These are phyloP conservation scores for Pogonus chalceus DNA, from an alignment of 1,140 invertebrate genomes.

Conservation along the genomic window DNA sequence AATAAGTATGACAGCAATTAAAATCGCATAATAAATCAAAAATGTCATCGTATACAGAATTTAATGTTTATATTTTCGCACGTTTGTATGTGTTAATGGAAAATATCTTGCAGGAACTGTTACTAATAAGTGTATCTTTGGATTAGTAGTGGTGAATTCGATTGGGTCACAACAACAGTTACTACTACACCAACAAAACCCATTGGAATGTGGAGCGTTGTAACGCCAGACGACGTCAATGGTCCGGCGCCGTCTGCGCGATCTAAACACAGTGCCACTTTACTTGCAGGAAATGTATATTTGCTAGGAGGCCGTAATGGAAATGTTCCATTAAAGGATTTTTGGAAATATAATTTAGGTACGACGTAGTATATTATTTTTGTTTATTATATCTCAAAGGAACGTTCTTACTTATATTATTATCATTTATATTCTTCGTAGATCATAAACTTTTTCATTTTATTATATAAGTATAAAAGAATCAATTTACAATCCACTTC, in stretches of 20 bases:
- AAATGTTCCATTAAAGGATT: constrained; percentile 69
- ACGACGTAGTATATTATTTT: constrained; percentile 38
- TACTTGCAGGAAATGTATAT: constrained; percentile 63
- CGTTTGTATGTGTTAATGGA: background rate
- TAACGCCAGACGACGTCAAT: constrained; percentile 44
- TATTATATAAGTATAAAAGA: too few species aligned
- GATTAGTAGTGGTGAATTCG: background rate
- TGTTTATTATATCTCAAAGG: too few species aligned
- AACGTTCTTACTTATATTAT: too few species aligned
- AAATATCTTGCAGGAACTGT: background rate
- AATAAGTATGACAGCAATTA: background rate
- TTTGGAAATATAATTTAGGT: constrained; percentile 78
- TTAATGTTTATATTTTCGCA: background rate
- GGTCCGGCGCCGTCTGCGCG: constrained; percentile 53
- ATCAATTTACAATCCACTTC: too few species aligned
- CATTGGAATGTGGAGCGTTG: constrained; percentile 46
- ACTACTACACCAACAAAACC: too few species aligned
- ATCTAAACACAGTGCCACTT: constrained; percentile 72
- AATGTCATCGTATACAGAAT: background rate
- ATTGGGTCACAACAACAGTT: too few species aligned
- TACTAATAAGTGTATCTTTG: background rate
- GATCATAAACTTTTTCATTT: too few species aligned
- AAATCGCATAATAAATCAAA: background rate
- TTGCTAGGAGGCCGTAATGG: constrained; percentile 74
- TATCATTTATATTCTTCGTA: too few species aligned